phyloP scores from a whole-genome alignment of 2,888 invertebrate species.

The Gymnocheta viridis region DNA sequence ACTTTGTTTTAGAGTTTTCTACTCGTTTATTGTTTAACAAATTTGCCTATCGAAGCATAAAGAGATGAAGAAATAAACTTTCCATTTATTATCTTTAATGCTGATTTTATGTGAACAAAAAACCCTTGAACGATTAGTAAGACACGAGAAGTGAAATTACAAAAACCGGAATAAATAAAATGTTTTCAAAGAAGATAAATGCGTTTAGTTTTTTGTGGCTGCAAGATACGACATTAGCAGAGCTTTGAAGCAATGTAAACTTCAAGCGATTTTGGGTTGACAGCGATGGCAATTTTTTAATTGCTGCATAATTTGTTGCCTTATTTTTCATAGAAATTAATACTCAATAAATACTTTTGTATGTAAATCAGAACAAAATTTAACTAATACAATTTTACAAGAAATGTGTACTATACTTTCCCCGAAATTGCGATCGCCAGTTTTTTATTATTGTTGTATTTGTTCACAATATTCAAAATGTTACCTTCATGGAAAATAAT shows the following conservation, averaged over 20 bases:
- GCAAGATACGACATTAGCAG: neutral
- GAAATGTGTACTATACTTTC: too few species aligned
- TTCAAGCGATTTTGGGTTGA: neutral
- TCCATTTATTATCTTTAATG: constrained; percentile 13
- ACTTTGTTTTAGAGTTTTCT: neutral
- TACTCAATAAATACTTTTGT: too few species aligned
- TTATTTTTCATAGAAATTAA: too few species aligned
- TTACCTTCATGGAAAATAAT: too few species aligned
- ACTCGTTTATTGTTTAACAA: neutral
- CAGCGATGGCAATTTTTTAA: neutral
- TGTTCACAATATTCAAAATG: too few species aligned
- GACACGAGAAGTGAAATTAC: neutral
- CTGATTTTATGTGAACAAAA: neutral
- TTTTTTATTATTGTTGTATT: too few species aligned
- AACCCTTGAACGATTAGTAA: neutral
- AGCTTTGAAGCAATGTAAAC: neutral
- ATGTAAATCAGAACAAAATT: too few species aligned
- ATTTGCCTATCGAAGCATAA: constrained; percentile 6
- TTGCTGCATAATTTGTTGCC: too few species aligned
- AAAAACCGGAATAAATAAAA: constrained; percentile 1
- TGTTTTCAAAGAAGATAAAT: constrained; percentile 8
- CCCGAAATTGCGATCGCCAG: too few species aligned
- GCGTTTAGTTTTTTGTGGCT: neutral
- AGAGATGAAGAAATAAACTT: constrained; percentile 12
- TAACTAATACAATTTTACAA: too few species aligned